Evolutionary conservation across 1,140 invertebrate genomes (phyloP).

Genomic region (Pollicipes pollicipes): DNA sequence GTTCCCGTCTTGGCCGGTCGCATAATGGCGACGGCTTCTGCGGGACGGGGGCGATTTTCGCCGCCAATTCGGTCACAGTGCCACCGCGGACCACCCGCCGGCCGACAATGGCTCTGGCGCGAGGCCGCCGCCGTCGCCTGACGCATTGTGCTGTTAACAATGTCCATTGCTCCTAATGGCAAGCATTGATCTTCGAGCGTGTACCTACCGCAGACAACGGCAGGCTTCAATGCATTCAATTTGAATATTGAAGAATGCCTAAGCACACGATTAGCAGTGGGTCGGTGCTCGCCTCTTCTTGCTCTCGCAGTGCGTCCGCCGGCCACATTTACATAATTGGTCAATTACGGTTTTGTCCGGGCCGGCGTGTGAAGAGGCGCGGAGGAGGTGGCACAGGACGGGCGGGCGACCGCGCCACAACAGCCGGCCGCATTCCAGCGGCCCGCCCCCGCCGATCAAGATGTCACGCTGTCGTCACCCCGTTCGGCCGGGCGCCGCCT

Average conservation of each 20-base stretch:
- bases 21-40: background rate
- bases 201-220: background rate
- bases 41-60: background rate
- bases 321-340: background rate
- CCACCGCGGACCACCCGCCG: too few relatives aligned
- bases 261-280: background rate
- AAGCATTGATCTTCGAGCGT: background rate
- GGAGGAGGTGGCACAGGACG: too few relatives aligned
- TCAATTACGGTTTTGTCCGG: background rate
- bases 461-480: background rate
- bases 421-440: too few relatives aligned
- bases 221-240: background rate
- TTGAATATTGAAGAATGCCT: background rate
- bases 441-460: background rate
- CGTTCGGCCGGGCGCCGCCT: too few relatives aligned
- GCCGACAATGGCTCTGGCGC: background rate
- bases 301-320: background rate
- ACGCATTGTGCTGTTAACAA: background rate
- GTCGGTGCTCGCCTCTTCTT: background rate
- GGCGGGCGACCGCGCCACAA: background rate
- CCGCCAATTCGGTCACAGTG: background rate
- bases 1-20: too few relatives aligned
- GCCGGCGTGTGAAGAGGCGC: background rate
- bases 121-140: too few relatives aligned
- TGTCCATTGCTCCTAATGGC: background rate